Evolutionary conservation across 2,797 vertebrate genomes (phyloP).

Genomic region (Columba guinea): DNA sequence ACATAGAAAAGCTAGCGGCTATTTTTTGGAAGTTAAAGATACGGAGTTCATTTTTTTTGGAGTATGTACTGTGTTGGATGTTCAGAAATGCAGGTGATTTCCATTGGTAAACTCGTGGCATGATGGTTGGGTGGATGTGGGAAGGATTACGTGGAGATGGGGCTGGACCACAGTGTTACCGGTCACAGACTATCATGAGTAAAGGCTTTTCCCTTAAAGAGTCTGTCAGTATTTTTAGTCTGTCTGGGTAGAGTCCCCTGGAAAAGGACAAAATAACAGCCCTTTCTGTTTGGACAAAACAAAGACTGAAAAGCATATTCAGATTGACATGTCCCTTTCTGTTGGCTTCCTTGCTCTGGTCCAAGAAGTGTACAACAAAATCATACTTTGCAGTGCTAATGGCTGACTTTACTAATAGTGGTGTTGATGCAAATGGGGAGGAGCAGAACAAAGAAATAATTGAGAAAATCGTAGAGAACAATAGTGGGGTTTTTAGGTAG

Average conservation of each 20-base stretch:
- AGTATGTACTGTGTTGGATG: not conserved
- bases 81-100: not conserved
- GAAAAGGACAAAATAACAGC: not conserved
- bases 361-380: not conserved
- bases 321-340: not conserved
- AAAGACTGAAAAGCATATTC: not conserved
- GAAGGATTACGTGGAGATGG: not conserved
- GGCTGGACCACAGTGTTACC: fast-evolving
- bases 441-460: not conserved
- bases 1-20: not conserved
- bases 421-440: not conserved
- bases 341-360: not conserved
- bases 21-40: not conserved
- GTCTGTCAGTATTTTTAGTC: not conserved
- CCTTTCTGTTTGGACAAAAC: not conserved
- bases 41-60: not conserved
- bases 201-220: not conserved
- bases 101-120: not conserved
- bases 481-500: not conserved
- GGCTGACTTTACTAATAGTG: not conserved
- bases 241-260: not conserved
- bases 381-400: not conserved
- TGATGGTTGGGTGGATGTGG: not conserved
- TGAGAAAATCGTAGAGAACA: conserved; percentile 2
- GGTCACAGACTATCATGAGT: fast-evolving